Conservation (phyloP, 2,113 vertebrate species). For the Sylvia atricapilla region DNA sequence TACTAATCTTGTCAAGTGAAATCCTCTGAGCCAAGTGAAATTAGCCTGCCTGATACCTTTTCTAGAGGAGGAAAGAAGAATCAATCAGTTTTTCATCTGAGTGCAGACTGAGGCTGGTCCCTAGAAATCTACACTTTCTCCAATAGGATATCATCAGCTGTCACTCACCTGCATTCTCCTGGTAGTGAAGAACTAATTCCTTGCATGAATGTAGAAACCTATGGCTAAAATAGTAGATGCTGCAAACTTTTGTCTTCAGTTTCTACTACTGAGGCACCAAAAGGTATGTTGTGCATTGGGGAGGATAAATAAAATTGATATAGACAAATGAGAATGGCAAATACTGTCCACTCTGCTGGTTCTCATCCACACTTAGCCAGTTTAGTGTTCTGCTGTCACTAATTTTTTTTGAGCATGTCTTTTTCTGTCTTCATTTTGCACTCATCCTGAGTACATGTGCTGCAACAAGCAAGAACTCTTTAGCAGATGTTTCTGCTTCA, state of each 20-base stretch:
- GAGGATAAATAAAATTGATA: not conserved
- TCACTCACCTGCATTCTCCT: not conserved
- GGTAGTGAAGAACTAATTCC: not conserved
- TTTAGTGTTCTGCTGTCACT: not conserved
- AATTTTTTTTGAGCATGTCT: not conserved
- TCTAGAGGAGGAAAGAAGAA: not conserved
- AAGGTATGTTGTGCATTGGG: not conserved
- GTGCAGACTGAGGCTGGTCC: not conserved
- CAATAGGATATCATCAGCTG: not conserved
- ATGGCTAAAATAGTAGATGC: not conserved
- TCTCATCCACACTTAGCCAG: not conserved
- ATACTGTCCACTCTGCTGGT: not conserved
- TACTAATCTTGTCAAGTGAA: not conserved
- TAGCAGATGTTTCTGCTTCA: constrained; percentile 46
- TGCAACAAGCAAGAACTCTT: not conserved
- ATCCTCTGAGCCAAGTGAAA: not conserved
- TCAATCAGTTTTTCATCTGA: not conserved
- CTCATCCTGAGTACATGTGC: not conserved
- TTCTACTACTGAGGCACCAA: not conserved
- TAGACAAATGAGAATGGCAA: not conserved
- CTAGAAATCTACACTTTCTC: not conserved
- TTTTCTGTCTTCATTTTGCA: not conserved
- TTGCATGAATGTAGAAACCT: not conserved
- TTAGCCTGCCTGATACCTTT: not conserved
- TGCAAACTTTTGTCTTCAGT: not conserved